Conservation (phyloP, 2,888 invertebrate species). For the Chrysopilus asiliformis region DNA sequence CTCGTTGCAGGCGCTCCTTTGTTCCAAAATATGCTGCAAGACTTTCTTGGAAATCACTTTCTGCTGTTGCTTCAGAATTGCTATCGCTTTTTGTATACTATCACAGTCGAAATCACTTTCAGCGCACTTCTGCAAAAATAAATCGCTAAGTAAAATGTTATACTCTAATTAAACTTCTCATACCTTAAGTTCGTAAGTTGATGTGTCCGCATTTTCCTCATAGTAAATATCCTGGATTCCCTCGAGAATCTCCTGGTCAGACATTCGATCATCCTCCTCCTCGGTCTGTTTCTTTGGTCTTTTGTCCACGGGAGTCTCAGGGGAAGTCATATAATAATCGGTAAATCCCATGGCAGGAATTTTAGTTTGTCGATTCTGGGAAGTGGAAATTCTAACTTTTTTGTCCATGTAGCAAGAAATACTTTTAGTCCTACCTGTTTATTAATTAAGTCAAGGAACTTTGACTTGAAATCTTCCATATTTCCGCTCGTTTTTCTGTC, state of each 20-base stretch:
- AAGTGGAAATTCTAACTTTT: background rate
- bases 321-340: conserved; percentile 34
- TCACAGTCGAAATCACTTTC: conserved; percentile 27
- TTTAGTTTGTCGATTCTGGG: conserved; percentile 30
- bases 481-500: too few species aligned
- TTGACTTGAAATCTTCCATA: conserved; percentile 34
- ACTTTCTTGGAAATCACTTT: conserved; percentile 85
- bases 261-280: conserved; percentile 19
- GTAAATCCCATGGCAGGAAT: conserved; percentile 38
- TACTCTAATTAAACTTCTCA: background rate
- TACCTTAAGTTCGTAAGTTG: conserved; percentile 30
- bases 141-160: conserved; percentile 1
- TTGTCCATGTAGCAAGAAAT: background rate
- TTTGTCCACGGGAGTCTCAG: conserved; percentile 5
- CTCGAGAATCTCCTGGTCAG: conserved; percentile 35
- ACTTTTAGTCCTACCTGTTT: conserved; percentile 27
- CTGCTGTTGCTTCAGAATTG: conserved; percentile 30
- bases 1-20: conserved; percentile 71
- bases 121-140: conserved; percentile 26
- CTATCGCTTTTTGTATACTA: conserved; percentile 28
- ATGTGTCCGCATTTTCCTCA: conserved; percentile 26
- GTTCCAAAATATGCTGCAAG: conserved; percentile 81
- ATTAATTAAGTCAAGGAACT: conserved; percentile 34
- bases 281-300: conserved; percentile 10
- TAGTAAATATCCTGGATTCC: conserved; percentile 32